Conservation (phyloP, 2,888 invertebrate genomes). For the Aporophyla nigra region DNA sequence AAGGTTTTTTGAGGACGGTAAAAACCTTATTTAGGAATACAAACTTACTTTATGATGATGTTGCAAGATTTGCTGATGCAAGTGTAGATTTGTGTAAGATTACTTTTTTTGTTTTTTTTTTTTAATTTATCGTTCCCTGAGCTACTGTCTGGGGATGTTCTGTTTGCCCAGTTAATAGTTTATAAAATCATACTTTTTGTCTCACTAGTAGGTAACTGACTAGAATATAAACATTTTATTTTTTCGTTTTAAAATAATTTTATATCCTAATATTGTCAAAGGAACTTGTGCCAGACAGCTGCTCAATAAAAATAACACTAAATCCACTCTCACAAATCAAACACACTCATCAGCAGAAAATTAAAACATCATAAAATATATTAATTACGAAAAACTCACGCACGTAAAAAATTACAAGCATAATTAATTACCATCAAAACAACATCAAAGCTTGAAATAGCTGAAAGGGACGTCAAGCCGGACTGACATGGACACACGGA, state of each 20-base stretch:
- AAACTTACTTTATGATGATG: constrained; percentile 32
- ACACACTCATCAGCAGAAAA: constrained; percentile 24
- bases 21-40: constrained; percentile 1
- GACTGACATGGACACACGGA: constrained; percentile 68
- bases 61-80: constrained; percentile 4
- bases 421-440: constrained; percentile 62
- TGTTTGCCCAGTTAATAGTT: too few species aligned
- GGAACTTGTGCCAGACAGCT: background rate
- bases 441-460: constrained; percentile 65
- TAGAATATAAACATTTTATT: background rate
- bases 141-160: too few species aligned
- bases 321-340: constrained; percentile 5
- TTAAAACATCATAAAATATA: constrained; percentile 32
- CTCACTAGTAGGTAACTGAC: too few species aligned
- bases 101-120: background rate
- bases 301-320: constrained; percentile 12
- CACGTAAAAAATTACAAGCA: constrained; percentile 43
- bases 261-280: background rate
- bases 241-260: background rate
- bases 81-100: background rate
- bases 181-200: too few species aligned
- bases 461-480: constrained; percentile 63
- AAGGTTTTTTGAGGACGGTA: constrained; percentile 42
- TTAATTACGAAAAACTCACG: constrained; percentile 47
- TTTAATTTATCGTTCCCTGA: background rate